Conservation (phyloP, 1,140 invertebrate genomes). For the Trichonephila inaurata region DNA sequence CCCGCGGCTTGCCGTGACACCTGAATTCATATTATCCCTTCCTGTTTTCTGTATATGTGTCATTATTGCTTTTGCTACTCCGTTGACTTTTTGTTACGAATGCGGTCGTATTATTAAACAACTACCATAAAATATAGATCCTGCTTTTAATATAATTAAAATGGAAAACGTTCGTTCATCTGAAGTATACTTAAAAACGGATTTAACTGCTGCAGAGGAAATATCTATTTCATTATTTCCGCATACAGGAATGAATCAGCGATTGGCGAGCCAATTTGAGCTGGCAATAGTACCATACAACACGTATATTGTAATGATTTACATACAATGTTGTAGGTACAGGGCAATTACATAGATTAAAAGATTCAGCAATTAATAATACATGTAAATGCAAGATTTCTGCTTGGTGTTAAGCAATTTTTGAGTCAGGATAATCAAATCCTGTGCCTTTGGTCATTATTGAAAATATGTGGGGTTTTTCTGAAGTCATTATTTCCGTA, state of each 20-base stretch:
- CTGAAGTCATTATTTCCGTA: not conserved
- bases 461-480: not conserved
- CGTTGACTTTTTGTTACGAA: slow-evolving; percentile 27
- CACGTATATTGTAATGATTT: slow-evolving; percentile 28
- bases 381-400: slow-evolving; percentile 6
- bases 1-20: slow-evolving; percentile 59
- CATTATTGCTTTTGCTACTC: slow-evolving; percentile 26
- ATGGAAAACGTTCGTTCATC: not conserved
- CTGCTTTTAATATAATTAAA: slow-evolving; percentile 65
- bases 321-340: slow-evolving; percentile 20
- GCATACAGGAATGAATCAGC: not conserved
- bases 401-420: not conserved
- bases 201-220: slow-evolving; percentile 32
- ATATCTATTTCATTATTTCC: slow-evolving; percentile 61
- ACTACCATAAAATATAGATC: slow-evolving; percentile 39
- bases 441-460: not conserved
- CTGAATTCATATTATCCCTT: slow-evolving; percentile 61
- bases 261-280: not conserved
- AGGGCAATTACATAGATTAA: not conserved
- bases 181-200: slow-evolving; percentile 26
- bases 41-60: slow-evolving; percentile 59
- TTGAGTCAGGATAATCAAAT: not conserved
- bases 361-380: slow-evolving; percentile 13
- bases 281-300: slow-evolving; percentile 7
- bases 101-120: not conserved